These are phyloP conservation scores for Hylaeus volcanicus DNA, from an alignment of 1,140 invertebrate species.

Conservation along the genomic window DNA sequence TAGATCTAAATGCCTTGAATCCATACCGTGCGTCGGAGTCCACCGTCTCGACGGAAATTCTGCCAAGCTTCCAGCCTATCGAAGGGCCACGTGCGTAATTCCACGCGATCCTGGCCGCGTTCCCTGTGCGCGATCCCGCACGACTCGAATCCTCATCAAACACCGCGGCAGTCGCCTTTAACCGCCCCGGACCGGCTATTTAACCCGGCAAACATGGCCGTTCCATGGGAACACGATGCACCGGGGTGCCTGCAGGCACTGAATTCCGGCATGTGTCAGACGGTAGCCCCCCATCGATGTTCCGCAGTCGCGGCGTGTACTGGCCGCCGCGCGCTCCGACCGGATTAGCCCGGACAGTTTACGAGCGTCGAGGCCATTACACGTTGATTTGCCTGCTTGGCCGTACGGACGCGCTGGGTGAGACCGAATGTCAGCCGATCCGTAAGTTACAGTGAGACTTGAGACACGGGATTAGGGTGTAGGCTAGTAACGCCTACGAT, in stretches of 20 bases:
- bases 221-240: background rate
- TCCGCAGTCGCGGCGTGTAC: constrained; percentile 18
- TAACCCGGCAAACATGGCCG: constrained; percentile 27
- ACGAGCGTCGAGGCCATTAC: constrained; percentile 54
- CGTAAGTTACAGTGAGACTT: constrained; percentile 47
- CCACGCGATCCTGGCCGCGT: background rate
- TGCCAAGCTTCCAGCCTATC: background rate
- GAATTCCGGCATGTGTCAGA: constrained; percentile 41
- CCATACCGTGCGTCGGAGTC: background rate
- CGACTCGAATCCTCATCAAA: constrained; percentile 43
- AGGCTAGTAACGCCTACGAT: constrained; percentile 6
- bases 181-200: constrained; percentile 32
- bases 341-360: constrained; percentile 51
- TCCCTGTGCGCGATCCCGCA: background rate
- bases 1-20: background rate
- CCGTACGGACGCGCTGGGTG: constrained; percentile 28
- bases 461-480: constrained; percentile 37
- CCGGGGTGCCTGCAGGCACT: background rate
- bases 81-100: constrained; percentile 18
- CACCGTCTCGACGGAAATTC: background rate
- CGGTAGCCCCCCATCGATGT: constrained; percentile 29
- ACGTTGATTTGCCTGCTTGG: constrained; percentile 45
- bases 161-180: constrained; percentile 31
- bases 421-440: constrained; percentile 44
- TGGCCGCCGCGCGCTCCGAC: background rate